Base-by-base conservation (phyloP, 2,797 vertebrate species). In the Telmatherina bonti region DNA sequence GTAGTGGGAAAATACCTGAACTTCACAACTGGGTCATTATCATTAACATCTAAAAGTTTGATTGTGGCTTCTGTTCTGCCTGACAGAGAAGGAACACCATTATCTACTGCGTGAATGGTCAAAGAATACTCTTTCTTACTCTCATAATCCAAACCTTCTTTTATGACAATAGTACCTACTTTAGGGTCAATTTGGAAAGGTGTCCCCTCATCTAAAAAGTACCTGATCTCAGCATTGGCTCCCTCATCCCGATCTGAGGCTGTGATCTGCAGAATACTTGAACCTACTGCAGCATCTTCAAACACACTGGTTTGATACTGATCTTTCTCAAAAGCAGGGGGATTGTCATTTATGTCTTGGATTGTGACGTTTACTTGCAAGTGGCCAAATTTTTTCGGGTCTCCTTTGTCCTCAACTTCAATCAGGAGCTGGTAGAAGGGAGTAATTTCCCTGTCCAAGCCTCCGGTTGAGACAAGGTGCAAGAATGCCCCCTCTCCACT, bases 301-400 rank as follows among this genome's bases (percentile, higher is more conserved):
- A 94, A 95, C 62, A 99, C 95, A 13, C 95, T 95, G 2, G 92
- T 94, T 54, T 96, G 95, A 87, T 99, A 99, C 55, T 96, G 96
- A 0, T 96, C 93, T 45, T 93, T 92, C 49, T 96, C 95, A 74
- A 99, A 99, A 27, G 93, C 13, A 0, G 98, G 98, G 0, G 97
- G 96, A 87, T 99, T 99, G 90, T 99, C 98, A 1, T 99, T 99
- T 68, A 98, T 96, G 82, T 99, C 98, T 86, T 99, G 98, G 18
- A 99, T 95, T 0, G 96, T 99, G 70, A 99, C 98, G 0, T 99
- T 99, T 1, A 99, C 98, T 93, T 97, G 97, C 29, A 99, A 89
- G 89, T 95, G 96, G 43, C 98, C 98, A 20, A 95, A 94, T 83
- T 94, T 95, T 86, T 95, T 96, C 0, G 97, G 97, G 53, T 96